phyloP scores from a whole-genome alignment of 2,113 vertebrate species.

The Nestor notabilis region DNA sequence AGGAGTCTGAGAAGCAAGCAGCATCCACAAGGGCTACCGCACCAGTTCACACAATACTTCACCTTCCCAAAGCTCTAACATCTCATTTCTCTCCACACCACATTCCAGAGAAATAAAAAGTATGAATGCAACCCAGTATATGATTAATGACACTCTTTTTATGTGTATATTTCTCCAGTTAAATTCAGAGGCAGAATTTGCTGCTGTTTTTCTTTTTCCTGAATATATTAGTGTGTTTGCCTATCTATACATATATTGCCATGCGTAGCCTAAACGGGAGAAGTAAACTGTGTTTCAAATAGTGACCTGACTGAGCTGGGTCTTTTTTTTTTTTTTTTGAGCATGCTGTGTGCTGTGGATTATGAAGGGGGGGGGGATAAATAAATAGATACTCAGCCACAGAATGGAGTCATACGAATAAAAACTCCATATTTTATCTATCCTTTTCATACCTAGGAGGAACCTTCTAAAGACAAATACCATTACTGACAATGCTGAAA shows the following conservation, averaged over 20 bases:
- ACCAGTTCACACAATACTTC: neutral
- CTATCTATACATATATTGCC: neutral
- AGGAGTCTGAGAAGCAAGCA: neutral
- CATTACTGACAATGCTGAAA: neutral
- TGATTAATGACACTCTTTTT: neutral
- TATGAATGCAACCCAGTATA: neutral
- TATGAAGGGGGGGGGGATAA: neutral
- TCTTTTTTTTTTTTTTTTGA: neutral
- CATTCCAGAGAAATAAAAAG: neutral
- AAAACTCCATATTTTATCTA: neutral
- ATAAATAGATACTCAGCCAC: neutral
- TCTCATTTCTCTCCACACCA: neutral
- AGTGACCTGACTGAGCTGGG: neutral
- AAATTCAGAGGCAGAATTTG: neutral
- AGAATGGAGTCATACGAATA: neutral
- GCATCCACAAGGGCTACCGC: neutral
- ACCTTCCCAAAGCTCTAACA: neutral
- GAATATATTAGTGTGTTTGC: rapidly evolving
- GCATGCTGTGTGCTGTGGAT: neutral
- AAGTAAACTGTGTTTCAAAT: neutral
- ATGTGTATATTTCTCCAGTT: neutral
- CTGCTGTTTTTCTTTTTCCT: neutral
- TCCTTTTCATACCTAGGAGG: neutral
- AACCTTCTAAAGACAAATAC: neutral
- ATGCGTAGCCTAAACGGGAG: neutral